Conservation (phyloP, 2,888 invertebrate genomes). For the Heliconius charithonia region DNA sequence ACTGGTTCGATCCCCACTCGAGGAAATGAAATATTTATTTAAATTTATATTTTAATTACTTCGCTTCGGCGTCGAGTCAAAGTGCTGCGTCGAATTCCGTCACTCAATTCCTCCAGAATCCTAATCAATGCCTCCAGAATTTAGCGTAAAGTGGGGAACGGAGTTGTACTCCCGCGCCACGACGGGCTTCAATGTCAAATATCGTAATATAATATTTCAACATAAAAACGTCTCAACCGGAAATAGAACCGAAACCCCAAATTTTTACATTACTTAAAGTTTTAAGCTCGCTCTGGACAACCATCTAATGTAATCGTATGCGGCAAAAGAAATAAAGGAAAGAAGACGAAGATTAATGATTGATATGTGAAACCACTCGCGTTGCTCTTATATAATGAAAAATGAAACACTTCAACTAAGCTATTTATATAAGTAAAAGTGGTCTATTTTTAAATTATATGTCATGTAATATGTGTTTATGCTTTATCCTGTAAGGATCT, state of each 20-base stretch:
- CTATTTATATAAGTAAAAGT: slow-evolving; percentile 15
- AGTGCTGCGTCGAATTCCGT: no score
- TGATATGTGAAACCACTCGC: slow-evolving; percentile 25
- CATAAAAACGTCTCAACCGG: no score
- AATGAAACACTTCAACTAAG: slow-evolving; percentile 20
- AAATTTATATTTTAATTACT: no score
- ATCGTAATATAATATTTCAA: no score
- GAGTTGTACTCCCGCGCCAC: no score
- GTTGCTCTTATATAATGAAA: slow-evolving; percentile 27
- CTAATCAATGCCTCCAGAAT: no score
- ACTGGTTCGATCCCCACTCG: no score
- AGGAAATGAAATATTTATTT: no score
- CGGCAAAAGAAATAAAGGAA: slow-evolving; percentile 19
- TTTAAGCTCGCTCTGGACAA: neutral
- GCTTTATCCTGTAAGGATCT: no score
- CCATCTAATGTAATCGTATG: slow-evolving; percentile 23
- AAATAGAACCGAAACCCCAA: neutral
- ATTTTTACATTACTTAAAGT: neutral
- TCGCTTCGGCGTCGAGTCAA: no score
- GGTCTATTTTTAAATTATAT: neutral
- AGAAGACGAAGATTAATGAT: slow-evolving; percentile 24
- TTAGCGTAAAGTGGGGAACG: neutral
- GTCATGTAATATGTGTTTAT: neutral
- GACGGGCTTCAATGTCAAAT: no score
- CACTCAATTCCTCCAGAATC: no score